These are phyloP conservation scores for Gonioctena quinquepunctata DNA, from an alignment of 1,140 invertebrate species.

Conservation along the genomic window DNA sequence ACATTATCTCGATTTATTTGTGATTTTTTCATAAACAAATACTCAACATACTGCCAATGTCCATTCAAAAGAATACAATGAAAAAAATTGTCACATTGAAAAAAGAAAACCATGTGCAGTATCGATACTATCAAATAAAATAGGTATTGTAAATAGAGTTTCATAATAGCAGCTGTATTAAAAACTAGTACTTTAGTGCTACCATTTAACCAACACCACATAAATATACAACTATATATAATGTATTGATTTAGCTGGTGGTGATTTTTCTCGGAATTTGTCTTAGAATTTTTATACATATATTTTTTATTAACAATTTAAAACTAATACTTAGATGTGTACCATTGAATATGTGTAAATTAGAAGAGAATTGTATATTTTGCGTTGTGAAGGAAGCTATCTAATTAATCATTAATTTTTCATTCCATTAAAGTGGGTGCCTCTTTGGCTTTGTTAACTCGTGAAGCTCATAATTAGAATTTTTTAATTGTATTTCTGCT, in stretches of 20 bases:
- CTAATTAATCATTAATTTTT: neutral
- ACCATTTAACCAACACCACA: neutral
- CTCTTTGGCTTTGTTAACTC: neutral
- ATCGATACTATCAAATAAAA: no score
- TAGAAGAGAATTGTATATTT: neutral
- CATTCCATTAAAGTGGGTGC: neutral
- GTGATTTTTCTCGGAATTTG: neutral
- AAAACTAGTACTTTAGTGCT: neutral
- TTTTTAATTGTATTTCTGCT: no score
- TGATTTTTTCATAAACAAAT: no score
- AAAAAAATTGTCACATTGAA: no score
- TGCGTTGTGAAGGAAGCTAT: neutral
- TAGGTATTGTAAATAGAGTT: no score
- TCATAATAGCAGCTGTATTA: slow-evolving; percentile 12
- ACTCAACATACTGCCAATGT: no score
- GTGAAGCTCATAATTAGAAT: neutral
- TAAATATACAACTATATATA: slow-evolving; percentile 7
- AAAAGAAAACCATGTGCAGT: no score
- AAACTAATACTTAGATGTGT: neutral
- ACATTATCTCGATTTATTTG: no score
- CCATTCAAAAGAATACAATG: no score
- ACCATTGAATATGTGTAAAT: neutral
- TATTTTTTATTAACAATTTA: slow-evolving; percentile 12
- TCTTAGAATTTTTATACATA: slow-evolving; percentile 11
- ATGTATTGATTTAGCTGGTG: neutral